Conservation (phyloP, 2,113 vertebrate genomes). For the Polypterus senegalus region DNA sequence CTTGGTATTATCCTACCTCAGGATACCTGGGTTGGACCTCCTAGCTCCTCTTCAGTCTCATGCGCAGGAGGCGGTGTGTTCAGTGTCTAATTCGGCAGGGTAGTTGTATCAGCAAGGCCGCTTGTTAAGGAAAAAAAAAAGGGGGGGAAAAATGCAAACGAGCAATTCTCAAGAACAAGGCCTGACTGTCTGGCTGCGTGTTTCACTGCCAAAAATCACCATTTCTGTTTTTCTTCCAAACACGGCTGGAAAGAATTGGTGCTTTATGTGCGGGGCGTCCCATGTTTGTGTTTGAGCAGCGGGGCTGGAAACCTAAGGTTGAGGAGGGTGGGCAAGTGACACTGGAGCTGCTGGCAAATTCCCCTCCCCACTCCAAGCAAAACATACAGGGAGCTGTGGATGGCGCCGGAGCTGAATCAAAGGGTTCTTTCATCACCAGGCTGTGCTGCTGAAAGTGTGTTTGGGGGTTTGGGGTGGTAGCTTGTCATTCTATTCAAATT, state of each 20-base stretch:
- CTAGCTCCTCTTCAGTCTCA: no score
- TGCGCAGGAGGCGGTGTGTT: no score
- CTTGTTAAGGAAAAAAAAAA: background rate
- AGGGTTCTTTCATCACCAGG: slow-evolving; percentile 22
- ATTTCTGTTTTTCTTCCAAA: slow-evolving; percentile 60
- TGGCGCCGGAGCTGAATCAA: slow-evolving; percentile 28
- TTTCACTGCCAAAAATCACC: slow-evolving; percentile 61
- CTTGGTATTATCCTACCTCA: slow-evolving; percentile 3
- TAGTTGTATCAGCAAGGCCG: no score
- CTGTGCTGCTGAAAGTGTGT: background rate
- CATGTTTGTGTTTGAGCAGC: slow-evolving; percentile 56
- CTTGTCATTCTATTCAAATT: no score
- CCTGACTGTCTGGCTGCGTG: slow-evolving; percentile 26
- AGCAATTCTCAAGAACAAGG: slow-evolving; percentile 21
- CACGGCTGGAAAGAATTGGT: slow-evolving; percentile 53
- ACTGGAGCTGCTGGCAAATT: slow-evolving; percentile 31
- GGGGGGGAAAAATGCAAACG: slow-evolving; percentile 13
- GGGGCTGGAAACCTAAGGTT: slow-evolving; percentile 50
- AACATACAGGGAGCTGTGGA: slow-evolving; percentile 37
- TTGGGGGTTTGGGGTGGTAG: background rate
- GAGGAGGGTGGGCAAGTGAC: slow-evolving; percentile 15
- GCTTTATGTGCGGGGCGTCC: slow-evolving; percentile 47
- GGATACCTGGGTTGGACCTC: slow-evolving; percentile 15
- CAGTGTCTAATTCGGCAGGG: no score
- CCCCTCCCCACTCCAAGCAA: slow-evolving; percentile 44